These are phyloP conservation scores for Tauraco hartlaubi DNA, from an alignment of 2,797 vertebrate species.

Conservation along the genomic window DNA sequence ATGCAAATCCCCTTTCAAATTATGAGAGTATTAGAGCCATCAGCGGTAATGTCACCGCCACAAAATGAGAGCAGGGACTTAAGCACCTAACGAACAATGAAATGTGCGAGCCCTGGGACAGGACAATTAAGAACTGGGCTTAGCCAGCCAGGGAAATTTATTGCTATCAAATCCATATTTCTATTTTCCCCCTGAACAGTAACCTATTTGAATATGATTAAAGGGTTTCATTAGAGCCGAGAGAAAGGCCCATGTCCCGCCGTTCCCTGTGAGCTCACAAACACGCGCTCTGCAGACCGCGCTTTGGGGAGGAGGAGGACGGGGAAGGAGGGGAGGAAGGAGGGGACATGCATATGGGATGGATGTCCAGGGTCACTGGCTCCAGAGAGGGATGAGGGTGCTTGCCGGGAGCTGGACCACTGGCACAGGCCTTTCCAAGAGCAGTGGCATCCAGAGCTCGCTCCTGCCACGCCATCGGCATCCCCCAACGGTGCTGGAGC, in stretches of 20 bases:
- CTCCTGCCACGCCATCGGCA: background rate
- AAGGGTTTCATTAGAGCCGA: conserved; percentile 91
- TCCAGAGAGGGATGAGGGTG: background rate
- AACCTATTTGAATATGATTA: conserved; percentile 99
- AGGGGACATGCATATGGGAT: background rate
- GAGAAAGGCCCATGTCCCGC: conserved; percentile 82
- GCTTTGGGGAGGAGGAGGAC: background rate
- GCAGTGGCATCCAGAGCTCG: background rate
- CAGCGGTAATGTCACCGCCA: conserved; percentile 99
- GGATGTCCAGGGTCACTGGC: background rate
- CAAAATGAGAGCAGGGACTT: conserved; percentile 99
- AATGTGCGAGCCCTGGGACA: conserved; percentile 99
- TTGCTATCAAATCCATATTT: conserved; percentile 99
- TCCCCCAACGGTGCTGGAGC: accelerated
- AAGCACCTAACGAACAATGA: conserved; percentile 99
- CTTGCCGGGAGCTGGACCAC: background rate
- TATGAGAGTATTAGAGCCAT: conserved; percentile 99
- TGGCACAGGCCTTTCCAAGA: background rate
- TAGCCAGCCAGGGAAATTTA: conserved; percentile 99
- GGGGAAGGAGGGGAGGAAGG: background rate
- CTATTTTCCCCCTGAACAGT: conserved; percentile 99
- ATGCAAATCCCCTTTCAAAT: conserved; percentile 99
- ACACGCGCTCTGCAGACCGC: conserved; percentile 68
- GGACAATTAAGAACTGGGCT: conserved; percentile 99
- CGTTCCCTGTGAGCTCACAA: conserved; percentile 85